Conservation (phyloP, 2,888 invertebrate species). For the Leuctra nigra region DNA sequence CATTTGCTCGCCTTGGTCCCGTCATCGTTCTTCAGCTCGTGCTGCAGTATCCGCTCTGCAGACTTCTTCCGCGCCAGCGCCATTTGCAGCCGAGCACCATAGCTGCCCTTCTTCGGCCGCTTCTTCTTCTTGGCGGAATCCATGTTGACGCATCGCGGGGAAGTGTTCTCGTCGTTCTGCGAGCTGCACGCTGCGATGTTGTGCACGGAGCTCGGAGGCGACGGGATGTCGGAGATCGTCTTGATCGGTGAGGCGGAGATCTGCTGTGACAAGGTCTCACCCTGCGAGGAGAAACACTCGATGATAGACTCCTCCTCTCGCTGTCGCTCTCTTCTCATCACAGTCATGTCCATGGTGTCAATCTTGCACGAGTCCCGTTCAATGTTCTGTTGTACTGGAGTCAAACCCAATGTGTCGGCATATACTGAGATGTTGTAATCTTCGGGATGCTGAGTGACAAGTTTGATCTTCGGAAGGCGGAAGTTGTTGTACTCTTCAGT, state of each 20-base stretch:
- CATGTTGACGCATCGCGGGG: not conserved
- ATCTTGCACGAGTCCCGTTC: not conserved
- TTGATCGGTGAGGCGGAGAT: not conserved
- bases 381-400: not conserved
- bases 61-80: conserved; percentile 19
- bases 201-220: not conserved
- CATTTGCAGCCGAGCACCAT: conserved; percentile 21
- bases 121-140: conserved; percentile 23
- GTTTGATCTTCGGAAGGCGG: not conserved
- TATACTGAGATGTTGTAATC: conserved; percentile 1
- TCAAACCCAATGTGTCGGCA: not conserved
- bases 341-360: not conserved
- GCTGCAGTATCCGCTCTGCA: conserved; percentile 18
- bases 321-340: not conserved
- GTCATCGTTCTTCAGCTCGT: conserved; percentile 13
- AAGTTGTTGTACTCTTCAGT: not conserved
- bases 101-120: conserved; percentile 7
- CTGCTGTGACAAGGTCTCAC: not conserved
- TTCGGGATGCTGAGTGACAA: not conserved
- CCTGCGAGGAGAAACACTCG: conserved; percentile 9
- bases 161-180: not conserved
- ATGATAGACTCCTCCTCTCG: not conserved
- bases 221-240: conserved; percentile 4
- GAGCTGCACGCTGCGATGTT: not conserved
- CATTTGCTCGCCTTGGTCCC: not conserved